Percentiles rank a stretch among this genome's conserved stretches.
Conservation (phyloP, 2,888 invertebrate genomes). For the Agonopterix arenella region DNA sequence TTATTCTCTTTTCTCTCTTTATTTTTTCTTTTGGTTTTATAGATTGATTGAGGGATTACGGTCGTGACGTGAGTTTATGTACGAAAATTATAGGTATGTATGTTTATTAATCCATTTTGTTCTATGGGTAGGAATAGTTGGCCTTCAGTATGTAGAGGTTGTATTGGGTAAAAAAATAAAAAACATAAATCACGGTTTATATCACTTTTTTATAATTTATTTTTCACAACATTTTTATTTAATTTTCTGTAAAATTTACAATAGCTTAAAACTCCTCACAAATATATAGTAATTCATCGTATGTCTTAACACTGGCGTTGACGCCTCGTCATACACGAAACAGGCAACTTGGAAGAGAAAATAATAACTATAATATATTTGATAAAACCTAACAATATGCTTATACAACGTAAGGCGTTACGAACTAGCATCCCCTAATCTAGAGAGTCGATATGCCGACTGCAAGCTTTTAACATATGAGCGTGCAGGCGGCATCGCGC, state of each 20-base stretch:
- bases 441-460: constrained; percentile 63
- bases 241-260: constrained; percentile 77
- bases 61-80: neutral
- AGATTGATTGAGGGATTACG: too few species aligned
- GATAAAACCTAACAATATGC: constrained; percentile 59
- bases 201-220: constrained; percentile 76
- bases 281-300: constrained; percentile 60
- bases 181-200: constrained; percentile 61
- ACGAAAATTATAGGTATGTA: neutral
- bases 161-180: constrained; percentile 32
- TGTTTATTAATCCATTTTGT: neutral
- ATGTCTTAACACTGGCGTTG: constrained; percentile 54
- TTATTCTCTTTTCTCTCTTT: too few species aligned
- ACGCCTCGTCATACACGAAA: constrained; percentile 45
- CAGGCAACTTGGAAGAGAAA: constrained; percentile 64
- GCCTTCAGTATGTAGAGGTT: too few species aligned
- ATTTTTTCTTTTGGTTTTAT: too few species aligned
- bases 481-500: constrained; percentile 45
- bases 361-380: constrained; percentile 52
- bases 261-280: constrained; percentile 76
- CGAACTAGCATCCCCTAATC: constrained; percentile 51
- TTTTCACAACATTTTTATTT: constrained; percentile 75
- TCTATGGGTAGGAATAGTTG: neutral
- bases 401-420: constrained; percentile 59
- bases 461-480: constrained; percentile 66